Evolutionary conservation across 2,888 invertebrate genomes (phyloP), one percentile per base, ranked within the genome.

Genomic region (Drosophila meridionalis): DNA sequence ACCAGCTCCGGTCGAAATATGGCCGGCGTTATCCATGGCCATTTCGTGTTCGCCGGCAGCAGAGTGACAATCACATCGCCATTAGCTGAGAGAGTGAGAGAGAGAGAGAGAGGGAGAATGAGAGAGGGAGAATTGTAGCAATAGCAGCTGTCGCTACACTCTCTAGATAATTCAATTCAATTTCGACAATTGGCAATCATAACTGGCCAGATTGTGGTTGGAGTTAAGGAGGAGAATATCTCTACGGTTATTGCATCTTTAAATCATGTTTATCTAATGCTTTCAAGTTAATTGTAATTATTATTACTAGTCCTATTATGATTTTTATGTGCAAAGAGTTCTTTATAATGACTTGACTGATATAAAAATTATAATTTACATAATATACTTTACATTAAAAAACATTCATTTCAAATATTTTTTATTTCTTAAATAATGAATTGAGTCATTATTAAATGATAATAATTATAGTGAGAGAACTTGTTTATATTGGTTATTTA

Each of bases 21-120:
- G 68, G 98, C 98, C 58, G 98, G 97, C 12, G 98, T 98, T 60
- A 98, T 95, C 98, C 98, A 98, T 63, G 98, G 97, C 95, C 97
- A 97, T 92, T 95, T 96, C 8, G 97, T 96, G 93, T 98, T 98
- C 55, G 97, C 96, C 80, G 98, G 98, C 84, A 98, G 94, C 65
- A 98, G 94, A 40, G 98, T 98, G 55, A 98, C 98, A 92, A 98
- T 97, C 76, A 97, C 96, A 93, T 98, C 98, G 67, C 98, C 98
- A 94, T 98, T 98, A 42, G 96, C 98, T 97, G 32, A 47, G 0
- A 14, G 20, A 4, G 11, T 2, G 40, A 40, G 40, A 6, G 14
- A 40, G 4, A 1, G 40, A 40, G 2, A 4, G 38, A 38, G 38
- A 47, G 11, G 45, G 5, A 40, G 50, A 50, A 32, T 38, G 34